Conservation (phyloP, 2,113 vertebrate genomes). For the Trachemys scripta region DNA sequence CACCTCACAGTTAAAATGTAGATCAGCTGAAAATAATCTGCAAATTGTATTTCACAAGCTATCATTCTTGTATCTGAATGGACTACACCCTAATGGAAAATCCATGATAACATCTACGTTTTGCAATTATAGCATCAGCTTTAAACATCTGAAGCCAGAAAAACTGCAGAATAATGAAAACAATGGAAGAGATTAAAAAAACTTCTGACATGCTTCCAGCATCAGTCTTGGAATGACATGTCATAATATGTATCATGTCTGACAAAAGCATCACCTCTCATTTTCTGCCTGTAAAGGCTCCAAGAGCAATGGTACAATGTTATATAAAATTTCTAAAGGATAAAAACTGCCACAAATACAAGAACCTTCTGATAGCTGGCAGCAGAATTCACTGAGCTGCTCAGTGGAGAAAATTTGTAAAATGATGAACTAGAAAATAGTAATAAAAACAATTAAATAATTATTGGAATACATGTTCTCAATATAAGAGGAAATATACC, state of each 20-base stretch:
- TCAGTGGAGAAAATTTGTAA: slow-evolving; percentile 3
- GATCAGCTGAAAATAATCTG: neutral
- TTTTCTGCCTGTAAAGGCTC: neutral
- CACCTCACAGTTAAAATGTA: neutral
- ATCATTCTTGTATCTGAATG: neutral
- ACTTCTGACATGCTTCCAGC: neutral
- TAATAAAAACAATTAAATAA: neutral
- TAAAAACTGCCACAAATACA: neutral
- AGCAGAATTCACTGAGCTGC: neutral
- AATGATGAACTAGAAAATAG: neutral
- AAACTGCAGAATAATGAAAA: neutral
- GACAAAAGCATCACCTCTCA: neutral
- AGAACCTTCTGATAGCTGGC: neutral
- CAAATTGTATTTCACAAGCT: slow-evolving; percentile 3
- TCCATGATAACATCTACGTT: neutral
- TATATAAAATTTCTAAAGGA: neutral
- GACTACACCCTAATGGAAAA: neutral
- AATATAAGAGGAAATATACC: slow-evolving; percentile 68
- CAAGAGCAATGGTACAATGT: neutral
- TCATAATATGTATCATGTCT: neutral
- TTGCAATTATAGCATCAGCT: neutral
- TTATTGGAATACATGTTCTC: neutral
- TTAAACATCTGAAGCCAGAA: neutral
- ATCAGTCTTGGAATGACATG: neutral
- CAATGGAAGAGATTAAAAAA: neutral